Conservation (phyloP, 2,797 vertebrate genomes). For the Sebastes hopkinsi region DNA sequence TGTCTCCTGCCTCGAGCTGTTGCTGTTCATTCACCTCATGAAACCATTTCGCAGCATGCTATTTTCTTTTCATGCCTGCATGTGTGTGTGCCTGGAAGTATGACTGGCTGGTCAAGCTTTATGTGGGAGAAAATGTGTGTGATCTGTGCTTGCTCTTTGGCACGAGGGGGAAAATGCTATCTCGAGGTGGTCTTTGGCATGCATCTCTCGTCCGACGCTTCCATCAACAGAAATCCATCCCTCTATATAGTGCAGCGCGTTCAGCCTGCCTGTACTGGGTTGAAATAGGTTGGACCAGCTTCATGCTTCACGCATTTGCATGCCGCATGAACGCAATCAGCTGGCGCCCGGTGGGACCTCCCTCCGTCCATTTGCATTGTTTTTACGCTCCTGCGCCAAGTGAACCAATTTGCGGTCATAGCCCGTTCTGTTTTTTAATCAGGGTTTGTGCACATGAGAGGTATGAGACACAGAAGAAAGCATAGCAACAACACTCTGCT, state of each 20-base stretch:
- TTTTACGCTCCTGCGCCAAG: conserved; percentile 39
- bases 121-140: conserved; percentile 10
- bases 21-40: conserved; percentile 61
- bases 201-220: conserved; percentile 54
- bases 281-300: conserved; percentile 46
- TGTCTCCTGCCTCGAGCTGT: conserved; percentile 44
- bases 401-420: conserved; percentile 51
- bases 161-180: conserved; percentile 35
- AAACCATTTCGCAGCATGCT: conserved; percentile 62
- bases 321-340: conserved; percentile 78
- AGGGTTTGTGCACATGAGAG: conserved; percentile 46
- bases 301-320: conserved; percentile 70
- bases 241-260: conserved; percentile 47
- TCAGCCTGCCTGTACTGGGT: conserved; percentile 31
- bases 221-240: conserved; percentile 65
- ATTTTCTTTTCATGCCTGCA: conserved; percentile 44
- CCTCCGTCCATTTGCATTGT: conserved; percentile 65
- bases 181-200: conserved; percentile 59
- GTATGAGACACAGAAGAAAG: conserved; percentile 34
- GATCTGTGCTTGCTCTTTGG: conserved; percentile 24
- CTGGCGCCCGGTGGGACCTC: conserved; percentile 57
- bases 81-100: conserved; percentile 23
- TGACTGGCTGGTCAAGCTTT: conserved; percentile 43
- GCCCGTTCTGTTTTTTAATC: conserved; percentile 61
- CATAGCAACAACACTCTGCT: conserved; percentile 43